Conservation (phyloP, 2,888 invertebrate species). For the Agriotes lineatus region DNA sequence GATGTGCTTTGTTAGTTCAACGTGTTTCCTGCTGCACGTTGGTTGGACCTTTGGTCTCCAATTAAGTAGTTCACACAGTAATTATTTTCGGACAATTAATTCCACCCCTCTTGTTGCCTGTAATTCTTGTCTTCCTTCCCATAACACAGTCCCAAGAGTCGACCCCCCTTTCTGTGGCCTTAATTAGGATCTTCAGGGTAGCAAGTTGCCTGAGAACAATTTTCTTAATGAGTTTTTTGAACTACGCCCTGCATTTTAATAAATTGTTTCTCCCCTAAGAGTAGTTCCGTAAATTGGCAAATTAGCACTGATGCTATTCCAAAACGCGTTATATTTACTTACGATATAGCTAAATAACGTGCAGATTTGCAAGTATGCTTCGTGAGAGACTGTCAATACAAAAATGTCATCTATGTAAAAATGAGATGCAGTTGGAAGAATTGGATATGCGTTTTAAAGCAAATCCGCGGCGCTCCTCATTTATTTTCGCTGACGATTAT, state of each 20-base stretch:
- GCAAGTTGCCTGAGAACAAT: constrained; percentile 23
- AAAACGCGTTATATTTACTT: too few species aligned
- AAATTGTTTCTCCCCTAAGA: constrained; percentile 16
- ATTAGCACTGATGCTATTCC: too few species aligned
- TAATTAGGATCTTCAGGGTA: constrained; percentile 31
- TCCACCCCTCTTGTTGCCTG: constrained; percentile 24
- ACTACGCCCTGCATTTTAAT: constrained; percentile 27
- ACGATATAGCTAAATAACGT: too few species aligned
- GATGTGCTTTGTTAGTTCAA: neutral
- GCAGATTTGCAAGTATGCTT: too few species aligned
- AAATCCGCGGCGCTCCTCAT: too few species aligned
- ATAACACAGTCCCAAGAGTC: constrained; percentile 4
- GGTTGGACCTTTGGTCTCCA: constrained; percentile 12
- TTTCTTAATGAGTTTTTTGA: constrained; percentile 32
- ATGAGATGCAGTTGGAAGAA: too few species aligned
- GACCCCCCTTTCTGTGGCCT: constrained; percentile 24
- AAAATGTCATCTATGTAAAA: too few species aligned
- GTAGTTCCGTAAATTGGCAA: too few species aligned
- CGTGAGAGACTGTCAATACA: too few species aligned
- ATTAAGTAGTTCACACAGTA: constrained; percentile 28
- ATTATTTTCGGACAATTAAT: constrained; percentile 43
- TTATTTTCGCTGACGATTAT: too few species aligned
- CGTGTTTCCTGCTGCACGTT: neutral
- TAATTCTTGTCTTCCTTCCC: constrained; percentile 26
- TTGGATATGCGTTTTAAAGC: too few species aligned